These are phyloP conservation scores for Chalcosyrphus nemorum DNA, from an alignment of 2,888 invertebrate genomes.

Conservation along the genomic window DNA sequence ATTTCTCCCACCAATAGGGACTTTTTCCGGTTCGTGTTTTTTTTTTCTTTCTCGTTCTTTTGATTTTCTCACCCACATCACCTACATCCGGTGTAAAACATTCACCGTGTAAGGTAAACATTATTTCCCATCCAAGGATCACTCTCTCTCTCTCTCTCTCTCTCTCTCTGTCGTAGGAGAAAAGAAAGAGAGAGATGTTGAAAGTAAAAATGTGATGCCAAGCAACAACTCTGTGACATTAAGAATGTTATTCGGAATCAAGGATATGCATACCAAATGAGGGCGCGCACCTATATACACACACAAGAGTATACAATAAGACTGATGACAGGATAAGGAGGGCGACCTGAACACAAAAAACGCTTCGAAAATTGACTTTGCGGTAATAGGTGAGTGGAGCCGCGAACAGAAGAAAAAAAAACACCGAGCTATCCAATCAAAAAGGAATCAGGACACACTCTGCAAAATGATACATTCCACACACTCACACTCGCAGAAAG, in stretches of 20 bases:
- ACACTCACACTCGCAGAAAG: background rate
- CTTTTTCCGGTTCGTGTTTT: background rate
- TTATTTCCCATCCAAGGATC: slow-evolving; percentile 47
- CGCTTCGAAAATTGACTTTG: slow-evolving; percentile 27
- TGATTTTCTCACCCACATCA: background rate
- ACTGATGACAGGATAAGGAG: slow-evolving; percentile 43
- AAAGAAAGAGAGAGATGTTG: background rate
- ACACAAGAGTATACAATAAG: slow-evolving; percentile 9
- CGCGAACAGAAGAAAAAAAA: slow-evolving; percentile 3
- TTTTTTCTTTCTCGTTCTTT: background rate
- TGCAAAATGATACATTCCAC: slow-evolving; percentile 29
- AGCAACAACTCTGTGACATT: slow-evolving; percentile 38
- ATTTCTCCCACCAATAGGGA: background rate
- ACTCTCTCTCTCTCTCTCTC: background rate
- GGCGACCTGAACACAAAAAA: slow-evolving; percentile 30
- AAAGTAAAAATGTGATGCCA: slow-evolving; percentile 30
- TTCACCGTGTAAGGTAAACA: slow-evolving; percentile 44
- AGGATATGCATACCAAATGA: slow-evolving; percentile 55
- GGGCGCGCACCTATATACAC: background rate
- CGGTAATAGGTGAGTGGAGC: slow-evolving; percentile 18
- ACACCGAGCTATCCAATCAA: slow-evolving; percentile 47
- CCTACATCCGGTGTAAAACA: slow-evolving; percentile 19
- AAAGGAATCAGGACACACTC: slow-evolving; percentile 50
- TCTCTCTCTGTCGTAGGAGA: too few relatives aligned
- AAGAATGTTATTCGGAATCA: slow-evolving; percentile 46